These are phyloP conservation scores for Scelioninae gen. 2 DNA, from an alignment of 2,888 invertebrate genomes.

Conservation along the genomic window DNA sequence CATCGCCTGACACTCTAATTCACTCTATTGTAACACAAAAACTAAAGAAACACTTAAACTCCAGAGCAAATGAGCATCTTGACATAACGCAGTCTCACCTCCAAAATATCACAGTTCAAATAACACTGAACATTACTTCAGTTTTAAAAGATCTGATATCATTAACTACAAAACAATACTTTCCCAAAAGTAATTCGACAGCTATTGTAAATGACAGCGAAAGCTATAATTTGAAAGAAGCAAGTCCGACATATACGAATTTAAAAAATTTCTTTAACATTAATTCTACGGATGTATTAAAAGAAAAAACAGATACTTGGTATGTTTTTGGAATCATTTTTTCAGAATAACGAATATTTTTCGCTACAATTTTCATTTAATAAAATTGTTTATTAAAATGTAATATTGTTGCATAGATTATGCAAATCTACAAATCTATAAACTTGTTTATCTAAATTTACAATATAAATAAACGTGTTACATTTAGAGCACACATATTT, in stretches of 20 bases:
- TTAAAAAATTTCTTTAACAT: conserved; percentile 19
- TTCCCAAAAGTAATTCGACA: conserved; percentile 3
- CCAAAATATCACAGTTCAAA: conserved; percentile 64
- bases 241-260: conserved; percentile 18
- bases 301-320: neutral
- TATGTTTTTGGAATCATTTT: too few relatives aligned
- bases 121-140: conserved; percentile 66
- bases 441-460: too few relatives aligned
- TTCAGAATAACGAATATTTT: too few relatives aligned
- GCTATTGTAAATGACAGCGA: conserved; percentile 2
- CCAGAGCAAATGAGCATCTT: conserved; percentile 61
- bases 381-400: too few relatives aligned
- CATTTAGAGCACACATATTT: too few relatives aligned
- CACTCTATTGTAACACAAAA: conserved; percentile 64
- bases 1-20: conserved; percentile 58
- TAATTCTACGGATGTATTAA: conserved; percentile 11
- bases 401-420: too few relatives aligned
- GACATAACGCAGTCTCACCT: conserved; percentile 62
- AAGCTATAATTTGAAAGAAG: conserved; percentile 10
- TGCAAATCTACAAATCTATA: too few relatives aligned
- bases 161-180: conserved; percentile 14
- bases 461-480: too few relatives aligned
- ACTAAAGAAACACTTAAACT: conserved; percentile 64
- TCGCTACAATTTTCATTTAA: too few relatives aligned
- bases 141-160: conserved; percentile 60